Evolutionary conservation across 2,113 vertebrate species (phyloP).

Genomic region (Dissostichus mawsoni): DNA sequence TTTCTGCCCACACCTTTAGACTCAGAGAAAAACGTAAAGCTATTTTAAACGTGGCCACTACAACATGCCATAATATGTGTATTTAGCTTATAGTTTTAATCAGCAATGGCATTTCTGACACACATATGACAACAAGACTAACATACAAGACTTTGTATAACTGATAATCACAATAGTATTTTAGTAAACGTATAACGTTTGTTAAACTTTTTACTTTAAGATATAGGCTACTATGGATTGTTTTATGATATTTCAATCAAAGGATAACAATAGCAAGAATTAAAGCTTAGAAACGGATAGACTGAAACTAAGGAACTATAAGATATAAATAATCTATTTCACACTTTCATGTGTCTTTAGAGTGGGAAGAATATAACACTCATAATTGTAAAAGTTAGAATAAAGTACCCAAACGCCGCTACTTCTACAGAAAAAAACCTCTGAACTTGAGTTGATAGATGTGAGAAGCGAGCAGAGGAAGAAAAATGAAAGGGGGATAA

Average conservation of each 20-base stretch:
- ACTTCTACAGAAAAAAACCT: slow-evolving; percentile 13
- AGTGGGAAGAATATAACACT: neutral
- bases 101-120: neutral
- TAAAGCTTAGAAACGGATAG: neutral
- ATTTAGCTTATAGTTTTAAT: slow-evolving; percentile 14
- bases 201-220: neutral
- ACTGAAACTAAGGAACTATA: neutral
- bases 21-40: slow-evolving; percentile 26
- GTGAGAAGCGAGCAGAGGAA: slow-evolving; percentile 52
- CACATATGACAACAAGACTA: neutral
- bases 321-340: neutral
- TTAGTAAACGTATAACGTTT: neutral
- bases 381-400: neutral
- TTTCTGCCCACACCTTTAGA: slow-evolving; percentile 72
- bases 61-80: slow-evolving; percentile 13
- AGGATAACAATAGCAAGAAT: neutral
- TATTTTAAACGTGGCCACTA: slow-evolving; percentile 60
- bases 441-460: slow-evolving; percentile 51
- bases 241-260: neutral
- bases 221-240: neutral
- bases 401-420: neutral
- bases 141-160: no score
- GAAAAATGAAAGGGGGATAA: slow-evolving; percentile 64
- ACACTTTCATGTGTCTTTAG: neutral
- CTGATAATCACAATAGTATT: neutral